phyloP scores from a whole-genome alignment of 2,888 invertebrate genomes.

The Euspilapteryx auroguttella region DNA sequence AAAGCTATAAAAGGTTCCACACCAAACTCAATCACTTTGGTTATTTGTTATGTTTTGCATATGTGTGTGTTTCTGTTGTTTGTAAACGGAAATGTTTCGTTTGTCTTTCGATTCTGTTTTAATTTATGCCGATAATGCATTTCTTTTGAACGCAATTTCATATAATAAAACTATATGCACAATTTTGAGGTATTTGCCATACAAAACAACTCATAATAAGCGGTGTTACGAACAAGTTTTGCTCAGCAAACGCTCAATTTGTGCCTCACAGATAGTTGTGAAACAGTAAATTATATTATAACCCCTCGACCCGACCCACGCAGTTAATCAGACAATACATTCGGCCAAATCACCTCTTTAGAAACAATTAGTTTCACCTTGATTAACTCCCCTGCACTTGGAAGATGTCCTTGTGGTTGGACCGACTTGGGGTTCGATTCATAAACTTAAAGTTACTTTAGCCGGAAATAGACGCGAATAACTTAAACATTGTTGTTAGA shows the following conservation, averaged over 20 bases:
- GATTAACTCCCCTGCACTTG: conserved; percentile 22
- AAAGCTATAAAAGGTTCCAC: conserved; percentile 47
- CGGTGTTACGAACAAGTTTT: too few relatives aligned
- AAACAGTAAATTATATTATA: conserved; percentile 59
- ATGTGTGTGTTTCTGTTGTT: neutral
- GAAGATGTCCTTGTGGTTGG: conserved; percentile 15
- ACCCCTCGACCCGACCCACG: conserved; percentile 40
- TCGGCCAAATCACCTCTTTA: conserved; percentile 41
- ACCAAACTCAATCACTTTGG: conserved; percentile 40
- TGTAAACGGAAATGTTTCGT: too few relatives aligned
- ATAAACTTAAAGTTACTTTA: too few relatives aligned
- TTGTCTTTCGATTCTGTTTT: too few relatives aligned
- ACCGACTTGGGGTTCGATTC: conserved; percentile 6
- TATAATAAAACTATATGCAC: too few relatives aligned
- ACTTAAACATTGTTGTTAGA: too few relatives aligned
- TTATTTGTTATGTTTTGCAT: conserved; percentile 18
- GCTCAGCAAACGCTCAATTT: too few relatives aligned
- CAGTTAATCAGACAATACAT: conserved; percentile 49
- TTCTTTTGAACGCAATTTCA: too few relatives aligned
- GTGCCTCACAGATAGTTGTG: conserved; percentile 43
- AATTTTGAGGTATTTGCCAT: too few relatives aligned
- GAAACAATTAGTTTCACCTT: conserved; percentile 44
- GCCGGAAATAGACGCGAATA: too few relatives aligned
- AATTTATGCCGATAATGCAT: too few relatives aligned
- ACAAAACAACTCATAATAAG: too few relatives aligned